Evolutionary conservation across 2,888 invertebrate species (phyloP), one percentile per base, ranked within the genome.

Genomic region (Clistopyga incitator): DNA sequence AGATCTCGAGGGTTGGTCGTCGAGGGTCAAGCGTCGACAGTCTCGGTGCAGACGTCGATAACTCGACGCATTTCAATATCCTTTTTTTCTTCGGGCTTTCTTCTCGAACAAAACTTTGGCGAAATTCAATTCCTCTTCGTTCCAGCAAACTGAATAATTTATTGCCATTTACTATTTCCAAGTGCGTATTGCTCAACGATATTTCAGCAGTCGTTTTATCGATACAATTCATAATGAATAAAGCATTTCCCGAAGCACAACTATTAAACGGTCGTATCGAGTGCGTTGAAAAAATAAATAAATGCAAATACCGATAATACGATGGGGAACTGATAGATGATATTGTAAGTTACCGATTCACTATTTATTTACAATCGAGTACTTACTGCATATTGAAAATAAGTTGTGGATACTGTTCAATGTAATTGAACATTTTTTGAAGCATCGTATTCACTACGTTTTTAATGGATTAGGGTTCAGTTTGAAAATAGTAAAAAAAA

Each of bases 1-100:
- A 74, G 72, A 80, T 77, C 78, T 84, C 77, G 70, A 72, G 83
- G 79, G 72, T 77, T 80, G 59, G 79, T 47, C 59, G 75, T 71
- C 75, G 65, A 80, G 83, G 80, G 74, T 80, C 80, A 80, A 77
- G 83, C 80, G 65, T 79, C 83, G 79, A 18, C 68, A 65, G 72
- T 82, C 82, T 68, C 56, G 74, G 54, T n/a, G 42, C 72, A 79
- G 79, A 83, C 82, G 76, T 83, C 82, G 79, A 83, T 79, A 83
- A 79, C 76, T 83, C 76, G 76, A 76, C 76, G 76, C 72, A 83
- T 83, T 83, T 83, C 79, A 83, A 83, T 79, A 83, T 83, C 79
- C 52, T 47, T 61, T 56, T 71, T 74, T 78, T 13, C 52, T 61
- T 42, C 29, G 18, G 6, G 13, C 25, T 72, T 59, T 38, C 38